Percentiles rank a stretch among this genome's conserved stretches.
These are phyloP conservation scores for Anniella stebbinsi DNA, from an alignment of 2,797 vertebrate genomes.

Conservation along the genomic window DNA sequence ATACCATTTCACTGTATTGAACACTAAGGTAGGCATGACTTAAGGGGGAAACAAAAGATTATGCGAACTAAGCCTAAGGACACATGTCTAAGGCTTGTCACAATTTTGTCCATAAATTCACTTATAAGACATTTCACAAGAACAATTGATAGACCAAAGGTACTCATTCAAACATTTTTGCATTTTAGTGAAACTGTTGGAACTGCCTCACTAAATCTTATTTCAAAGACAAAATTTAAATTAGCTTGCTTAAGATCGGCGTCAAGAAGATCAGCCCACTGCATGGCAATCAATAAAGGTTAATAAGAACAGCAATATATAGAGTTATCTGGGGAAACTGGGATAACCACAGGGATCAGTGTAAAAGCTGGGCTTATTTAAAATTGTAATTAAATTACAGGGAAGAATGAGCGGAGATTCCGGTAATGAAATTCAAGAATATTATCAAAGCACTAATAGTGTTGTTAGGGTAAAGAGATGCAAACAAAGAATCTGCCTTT, in stretches of 20 bases:
- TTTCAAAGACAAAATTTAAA: constrained; percentile 22
- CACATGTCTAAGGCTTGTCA: not conserved
- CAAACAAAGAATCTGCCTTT: constrained; percentile 34
- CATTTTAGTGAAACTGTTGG: not conserved
- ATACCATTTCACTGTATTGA: not conserved
- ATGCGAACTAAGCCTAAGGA: not conserved
- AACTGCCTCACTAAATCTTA: not conserved
- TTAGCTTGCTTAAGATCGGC: constrained; percentile 11
- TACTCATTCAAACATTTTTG: not conserved
- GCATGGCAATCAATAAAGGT: constrained; percentile 5
- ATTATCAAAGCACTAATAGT: constrained; percentile 41
- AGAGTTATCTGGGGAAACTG: not conserved
- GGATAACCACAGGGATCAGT: not conserved
- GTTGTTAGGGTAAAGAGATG: constrained; percentile 37
- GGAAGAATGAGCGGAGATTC: not conserved
- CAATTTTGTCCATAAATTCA: not conserved
- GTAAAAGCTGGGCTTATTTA: constrained; percentile 9
- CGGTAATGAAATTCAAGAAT: constrained; percentile 40
- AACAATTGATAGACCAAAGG: not conserved
- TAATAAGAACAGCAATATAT: constrained; percentile 25
- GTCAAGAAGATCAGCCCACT: constrained; percentile 3
- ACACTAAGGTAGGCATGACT: not conserved
- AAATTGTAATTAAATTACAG: constrained; percentile 27
- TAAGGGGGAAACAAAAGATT: too few relatives aligned
- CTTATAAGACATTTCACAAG: not conserved